A percentile compares a stretch with the other conserved stretches of the same genome.
Conservation (phyloP, 2,888 invertebrate genomes). For the Dioctria rufipes region DNA sequence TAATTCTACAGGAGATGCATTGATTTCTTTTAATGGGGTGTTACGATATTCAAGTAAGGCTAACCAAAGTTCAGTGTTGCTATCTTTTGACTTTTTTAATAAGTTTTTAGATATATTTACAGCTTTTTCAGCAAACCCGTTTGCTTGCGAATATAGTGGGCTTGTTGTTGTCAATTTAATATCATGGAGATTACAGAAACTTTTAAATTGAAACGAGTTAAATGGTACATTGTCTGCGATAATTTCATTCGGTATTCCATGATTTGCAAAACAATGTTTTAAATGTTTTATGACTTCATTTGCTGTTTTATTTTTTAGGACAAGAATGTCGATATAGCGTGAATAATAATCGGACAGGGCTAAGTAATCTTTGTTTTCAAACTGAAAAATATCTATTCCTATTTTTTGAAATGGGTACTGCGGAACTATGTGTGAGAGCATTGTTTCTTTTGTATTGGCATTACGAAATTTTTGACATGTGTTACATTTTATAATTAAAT, state of each 20-base stretch:
- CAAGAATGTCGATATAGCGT: slow-evolving; percentile 58
- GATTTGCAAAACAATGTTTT: slow-evolving; percentile 31
- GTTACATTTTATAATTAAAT: slow-evolving; percentile 28
- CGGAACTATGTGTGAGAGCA: slow-evolving; percentile 29
- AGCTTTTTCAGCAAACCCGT: slow-evolving; percentile 56
- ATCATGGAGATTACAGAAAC: slow-evolving; percentile 60
- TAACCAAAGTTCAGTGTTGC: background rate
- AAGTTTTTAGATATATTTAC: slow-evolving; percentile 37
- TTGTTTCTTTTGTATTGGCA: slow-evolving; percentile 26
- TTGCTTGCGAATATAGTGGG: slow-evolving; percentile 60
- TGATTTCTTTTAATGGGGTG: background rate
- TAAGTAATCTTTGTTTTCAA: slow-evolving; percentile 56
- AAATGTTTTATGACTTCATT: background rate
- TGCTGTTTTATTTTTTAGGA: slow-evolving; percentile 1
- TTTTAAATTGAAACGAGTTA: slow-evolving; percentile 58
- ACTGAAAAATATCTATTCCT: slow-evolving; percentile 61
- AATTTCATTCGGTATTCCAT: slow-evolving; percentile 59
- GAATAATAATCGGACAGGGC: slow-evolving; percentile 60
- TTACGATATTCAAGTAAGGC: slow-evolving; percentile 31
- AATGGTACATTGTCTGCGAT: slow-evolving; percentile 62
- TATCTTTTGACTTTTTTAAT: background rate
- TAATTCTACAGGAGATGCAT: slow-evolving; percentile 7
- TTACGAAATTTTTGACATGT: slow-evolving; percentile 45
- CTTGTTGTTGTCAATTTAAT: slow-evolving; percentile 59
- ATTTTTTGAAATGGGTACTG: slow-evolving; percentile 59